Base-by-base conservation (phyloP, 1,140 invertebrate genomes). In the Drosophila mojavensis region DNA sequence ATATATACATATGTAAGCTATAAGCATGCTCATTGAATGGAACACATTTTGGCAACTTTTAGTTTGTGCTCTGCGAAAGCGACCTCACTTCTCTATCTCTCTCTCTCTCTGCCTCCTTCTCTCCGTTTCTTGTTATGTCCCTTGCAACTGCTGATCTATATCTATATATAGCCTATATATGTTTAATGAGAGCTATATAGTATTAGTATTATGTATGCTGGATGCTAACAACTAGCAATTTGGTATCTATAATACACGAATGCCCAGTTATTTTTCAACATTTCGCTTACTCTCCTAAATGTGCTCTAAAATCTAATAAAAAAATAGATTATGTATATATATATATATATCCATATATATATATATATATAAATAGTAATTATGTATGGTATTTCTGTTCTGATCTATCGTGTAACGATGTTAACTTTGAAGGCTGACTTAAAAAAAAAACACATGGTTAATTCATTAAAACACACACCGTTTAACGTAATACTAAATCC, bases 201-300 rank as follows among this genome's bases (percentile, higher is more conserved):
- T 17, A 47, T 11, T 43, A 11, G 33, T 41, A 48, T 59, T 33
- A n/a, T 54, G 45, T 48, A 59, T 63, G 53, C 39, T 39, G 60
- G 13, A 70, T 70, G 53, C 63, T 67, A 58, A 50, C 43, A 53
- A 53, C 13, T 54, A 58, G 58, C 58, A 68, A 73, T 68, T 73
- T 73, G 48, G 65, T 69, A 74, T 69, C 60, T 68, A 70, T 74
- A 74, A 74, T 74, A 68, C 59, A 73, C 64, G 65, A 61, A 68
- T 73, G 65, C 63, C 70, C 58, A 67, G 30, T 33, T 36, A 17
- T 9, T 17, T n/a, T 11, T 54, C 15, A n/a, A 7, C 24, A 1
- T 53, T 13, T n/a, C 26, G 1, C 10, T 36, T 54, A 4, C 53
- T 28, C 13, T 28, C 20, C 26, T 67, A 67, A 10, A 56, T 74